A percentile compares a stretch with the other conserved stretches of the same genome.
Evolutionary conservation across 2,888 invertebrate species (phyloP).

Genomic region (Polydrusus pterygomalis): DNA sequence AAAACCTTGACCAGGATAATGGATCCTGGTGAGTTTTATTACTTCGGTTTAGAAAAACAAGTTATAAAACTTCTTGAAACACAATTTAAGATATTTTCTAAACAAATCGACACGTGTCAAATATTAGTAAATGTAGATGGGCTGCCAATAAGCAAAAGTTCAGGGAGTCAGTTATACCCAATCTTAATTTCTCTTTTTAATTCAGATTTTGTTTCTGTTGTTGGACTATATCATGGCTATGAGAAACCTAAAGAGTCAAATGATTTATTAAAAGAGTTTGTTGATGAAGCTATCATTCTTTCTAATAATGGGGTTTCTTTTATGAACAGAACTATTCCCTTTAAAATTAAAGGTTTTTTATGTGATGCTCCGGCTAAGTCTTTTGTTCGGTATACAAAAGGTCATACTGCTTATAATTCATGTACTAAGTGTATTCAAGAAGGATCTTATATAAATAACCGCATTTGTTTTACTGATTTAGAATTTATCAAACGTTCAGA

Average conservation of each 20-base stretch:
- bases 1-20: constrained; percentile 26
- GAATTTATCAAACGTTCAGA: constrained; percentile 43
- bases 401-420: constrained; percentile 56
- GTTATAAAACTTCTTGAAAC: constrained; percentile 5
- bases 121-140: constrained; percentile 47
- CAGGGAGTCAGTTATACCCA: constrained; percentile 56
- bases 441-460: constrained; percentile 37
- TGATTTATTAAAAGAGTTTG: constrained; percentile 51
- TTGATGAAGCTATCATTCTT: constrained; percentile 46
- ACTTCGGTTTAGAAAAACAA: constrained; percentile 20
- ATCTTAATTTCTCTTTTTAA: constrained; percentile 54
- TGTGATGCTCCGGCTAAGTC: constrained; percentile 59
- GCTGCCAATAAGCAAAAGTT: constrained; percentile 52
- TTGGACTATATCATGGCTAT: constrained; percentile 56
- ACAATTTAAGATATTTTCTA: not conserved
- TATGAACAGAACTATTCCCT: constrained; percentile 37
- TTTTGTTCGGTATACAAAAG: constrained; percentile 53
- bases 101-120: constrained; percentile 23
- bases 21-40: constrained; percentile 27
- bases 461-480: constrained; percentile 54
- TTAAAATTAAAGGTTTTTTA: constrained; percentile 53
- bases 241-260: constrained; percentile 56
- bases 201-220: constrained; percentile 53
- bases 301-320: constrained; percentile 17
- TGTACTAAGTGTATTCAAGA: constrained; percentile 58